A percentile compares a stretch with the other conserved stretches of the same genome.
These are phyloP conservation scores for Dolichomitus sp. DNA, from an alignment of 2,888 invertebrate genomes.

Conservation along the genomic window DNA sequence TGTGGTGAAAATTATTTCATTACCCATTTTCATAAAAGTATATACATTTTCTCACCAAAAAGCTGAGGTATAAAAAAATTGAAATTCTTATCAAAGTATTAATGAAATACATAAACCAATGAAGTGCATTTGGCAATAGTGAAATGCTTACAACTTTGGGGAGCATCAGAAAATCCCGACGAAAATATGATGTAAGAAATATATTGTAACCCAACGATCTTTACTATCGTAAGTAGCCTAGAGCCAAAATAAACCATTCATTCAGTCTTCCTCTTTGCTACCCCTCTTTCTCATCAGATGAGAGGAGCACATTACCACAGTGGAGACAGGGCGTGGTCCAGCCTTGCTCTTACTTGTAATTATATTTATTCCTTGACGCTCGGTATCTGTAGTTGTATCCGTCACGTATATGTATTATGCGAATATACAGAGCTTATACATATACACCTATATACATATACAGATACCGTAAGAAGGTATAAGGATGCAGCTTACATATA, in stretches of 20 bases:
- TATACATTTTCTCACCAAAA: no score
- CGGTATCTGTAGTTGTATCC: constrained; percentile 1
- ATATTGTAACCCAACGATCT: constrained; percentile 3
- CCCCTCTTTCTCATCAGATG: not conserved
- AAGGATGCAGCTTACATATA: constrained; percentile 62
- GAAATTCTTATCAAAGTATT: no score
- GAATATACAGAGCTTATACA: constrained; percentile 32
- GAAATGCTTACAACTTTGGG: not conserved
- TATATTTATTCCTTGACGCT: constrained; percentile 80
- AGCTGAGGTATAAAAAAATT: no score
- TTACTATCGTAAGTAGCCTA: not conserved
- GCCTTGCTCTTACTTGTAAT: constrained; percentile 84
- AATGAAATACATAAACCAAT: no score
- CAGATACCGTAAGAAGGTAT: constrained; percentile 10
- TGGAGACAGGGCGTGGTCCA: constrained; percentile 86
- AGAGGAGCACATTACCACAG: constrained; percentile 60
- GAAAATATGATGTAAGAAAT: not conserved
- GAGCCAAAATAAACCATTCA: constrained; percentile 1
- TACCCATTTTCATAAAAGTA: no score
- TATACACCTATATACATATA: not conserved
- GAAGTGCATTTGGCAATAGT: no score
- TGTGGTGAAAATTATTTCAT: no score
- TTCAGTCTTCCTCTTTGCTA: not conserved
- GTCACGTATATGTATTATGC: constrained; percentile 19
- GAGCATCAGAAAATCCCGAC: not conserved